Base-by-base conservation (phyloP, 1,140 invertebrate genomes). In the Goniozus legneri region DNA sequence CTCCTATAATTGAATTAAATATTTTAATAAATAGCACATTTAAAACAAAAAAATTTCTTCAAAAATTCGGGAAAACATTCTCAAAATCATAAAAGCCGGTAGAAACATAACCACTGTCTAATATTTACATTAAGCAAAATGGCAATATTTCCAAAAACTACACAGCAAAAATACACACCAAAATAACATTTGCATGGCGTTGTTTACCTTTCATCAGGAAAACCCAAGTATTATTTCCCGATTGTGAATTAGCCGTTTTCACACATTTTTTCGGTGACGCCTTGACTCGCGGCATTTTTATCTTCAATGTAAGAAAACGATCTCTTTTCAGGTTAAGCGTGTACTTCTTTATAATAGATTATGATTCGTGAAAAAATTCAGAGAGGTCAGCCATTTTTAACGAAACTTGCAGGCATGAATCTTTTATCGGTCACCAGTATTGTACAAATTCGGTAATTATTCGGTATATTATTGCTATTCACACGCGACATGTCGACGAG, bases 181-280 rank as follows among this genome's bases (percentile, higher is more conserved):
- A n/a, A n/a, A n/a, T n/a, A n/a, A n/a, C n/a, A n/a, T n/a, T 22
- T 27, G 38, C n/a, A n/a, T n/a, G n/a, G n/a, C n/a, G 15, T 16
- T 52, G 50, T 51, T 58, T 67, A 84, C 84, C 82, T 80, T 83
- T 84, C 49, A 82, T 67, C 19, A 85, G 64, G 52, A 86, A 79
- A 51, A 84, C 74, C 83, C 83, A 85, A 14, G 82, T 83, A 61
- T 81, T 85, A n/a, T 57, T 49, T n/a, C 62, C 60, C 12, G 67
- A 50, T 44, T 70, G 57, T 10, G 61, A 56, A 35, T 62, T 67
- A 8, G 58, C 41, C 10, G 72, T 67, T 60, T 80, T 80, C 30
- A 79, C 73, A 57, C 76, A 78, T 66, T 81, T 80, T 65, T 79
- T 79, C 4, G 80, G 78, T 6, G 77, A 77, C 37, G 72, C 69